Evolutionary conservation across 2,888 invertebrate genomes (phyloP).

Genomic region (Coenonympha glycerion): DNA sequence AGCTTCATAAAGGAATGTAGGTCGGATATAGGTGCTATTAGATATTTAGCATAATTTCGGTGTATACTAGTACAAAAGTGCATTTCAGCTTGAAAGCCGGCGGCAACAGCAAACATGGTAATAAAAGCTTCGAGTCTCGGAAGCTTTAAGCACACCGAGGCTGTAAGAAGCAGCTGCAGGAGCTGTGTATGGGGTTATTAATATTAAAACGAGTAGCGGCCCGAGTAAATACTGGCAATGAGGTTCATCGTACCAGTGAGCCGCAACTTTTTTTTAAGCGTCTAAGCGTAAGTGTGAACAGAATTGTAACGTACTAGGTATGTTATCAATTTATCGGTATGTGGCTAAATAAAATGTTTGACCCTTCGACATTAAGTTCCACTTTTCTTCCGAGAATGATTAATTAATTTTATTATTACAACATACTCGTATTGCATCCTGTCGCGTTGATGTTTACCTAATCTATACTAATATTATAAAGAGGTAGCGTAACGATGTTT

Average conservation of each 20-base stretch:
- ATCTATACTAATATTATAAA: too few species aligned
- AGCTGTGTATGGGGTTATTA: slow-evolving; percentile 63
- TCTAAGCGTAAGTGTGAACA: neutral
- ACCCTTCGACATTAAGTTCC: neutral
- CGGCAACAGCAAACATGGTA: slow-evolving; percentile 61
- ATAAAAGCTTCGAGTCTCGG: slow-evolving; percentile 56
- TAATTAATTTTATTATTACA: neutral
- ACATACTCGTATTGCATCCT: neutral
- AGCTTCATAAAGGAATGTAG: neutral
- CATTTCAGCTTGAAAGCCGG: slow-evolving; percentile 38
- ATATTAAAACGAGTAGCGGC: slow-evolving; percentile 61
- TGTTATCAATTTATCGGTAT: neutral
- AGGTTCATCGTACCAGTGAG: neutral
- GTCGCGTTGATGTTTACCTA: neutral
- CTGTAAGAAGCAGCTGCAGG: slow-evolving; percentile 43
- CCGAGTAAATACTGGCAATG: slow-evolving; percentile 52
- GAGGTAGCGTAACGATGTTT: too few species aligned
- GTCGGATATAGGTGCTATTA: slow-evolving; percentile 2
- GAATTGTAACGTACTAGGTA: neutral
- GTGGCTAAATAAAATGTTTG: neutral
- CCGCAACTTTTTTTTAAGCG: slow-evolving; percentile 6
- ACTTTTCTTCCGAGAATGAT: neutral
- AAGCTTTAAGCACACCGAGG: slow-evolving; percentile 34
- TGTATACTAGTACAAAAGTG: slow-evolving; percentile 40
- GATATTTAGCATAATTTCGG: slow-evolving; percentile 13